phyloP scores from a whole-genome alignment of 2,888 invertebrate genomes.

The Pterostichus madidus region DNA sequence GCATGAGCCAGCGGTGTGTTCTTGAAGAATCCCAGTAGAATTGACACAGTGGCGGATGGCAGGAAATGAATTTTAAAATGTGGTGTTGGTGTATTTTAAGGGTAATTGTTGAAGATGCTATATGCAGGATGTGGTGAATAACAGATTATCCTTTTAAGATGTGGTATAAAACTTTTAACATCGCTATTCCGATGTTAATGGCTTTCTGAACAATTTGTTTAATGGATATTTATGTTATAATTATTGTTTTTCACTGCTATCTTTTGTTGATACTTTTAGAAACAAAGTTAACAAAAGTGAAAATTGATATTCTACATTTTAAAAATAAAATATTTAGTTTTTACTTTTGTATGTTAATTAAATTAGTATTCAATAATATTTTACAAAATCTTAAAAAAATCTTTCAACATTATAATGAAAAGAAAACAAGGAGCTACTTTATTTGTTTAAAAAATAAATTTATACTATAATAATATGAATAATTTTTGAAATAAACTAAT shows the following conservation, averaged over 20 bases:
- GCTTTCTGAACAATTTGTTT: constrained; percentile 38
- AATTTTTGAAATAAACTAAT: no score
- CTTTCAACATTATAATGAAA: no score
- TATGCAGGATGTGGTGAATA: constrained; percentile 58
- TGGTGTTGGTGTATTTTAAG: constrained; percentile 29
- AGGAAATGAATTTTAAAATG: constrained; percentile 49
- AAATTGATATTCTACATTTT: no score
- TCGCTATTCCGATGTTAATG: constrained; percentile 32
- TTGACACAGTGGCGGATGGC: constrained; percentile 22
- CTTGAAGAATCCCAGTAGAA: constrained; percentile 47
- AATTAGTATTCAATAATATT: no score
- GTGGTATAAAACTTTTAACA: constrained; percentile 44
- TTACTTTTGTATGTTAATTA: no score
- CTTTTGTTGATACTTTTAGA: neutral
- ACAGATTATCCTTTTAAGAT: constrained; percentile 61
- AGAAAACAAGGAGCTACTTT: no score
- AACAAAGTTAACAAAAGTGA: no score
- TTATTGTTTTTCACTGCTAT: constrained; percentile 10
- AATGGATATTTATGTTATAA: constrained; percentile 22
- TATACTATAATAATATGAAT: no score
- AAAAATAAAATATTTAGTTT: no score
- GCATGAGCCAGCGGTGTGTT: no score
- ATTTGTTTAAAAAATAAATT: no score
- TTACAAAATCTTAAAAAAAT: no score
- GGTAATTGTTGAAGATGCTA: constrained; percentile 43